A percentile compares a stretch with the other conserved stretches of the same genome.
phyloP scores from a whole-genome alignment of 2,113 vertebrate genomes.

The Salvelinus fontinalis region DNA sequence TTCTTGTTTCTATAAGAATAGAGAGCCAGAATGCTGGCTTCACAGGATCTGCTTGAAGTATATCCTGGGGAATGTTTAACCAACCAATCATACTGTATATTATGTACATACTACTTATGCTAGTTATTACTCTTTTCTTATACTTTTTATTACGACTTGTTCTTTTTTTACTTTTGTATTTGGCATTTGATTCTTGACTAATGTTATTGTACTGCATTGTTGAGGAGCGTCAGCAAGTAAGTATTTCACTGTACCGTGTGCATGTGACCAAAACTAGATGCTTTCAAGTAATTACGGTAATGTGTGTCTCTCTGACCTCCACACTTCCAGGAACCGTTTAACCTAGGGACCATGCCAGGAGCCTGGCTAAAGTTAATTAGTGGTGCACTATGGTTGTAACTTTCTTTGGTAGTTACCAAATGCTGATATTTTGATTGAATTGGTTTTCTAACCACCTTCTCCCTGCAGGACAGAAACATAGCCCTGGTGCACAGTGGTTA shows the following conservation, averaged over 20 bases:
- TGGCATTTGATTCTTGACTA: too few relatives aligned
- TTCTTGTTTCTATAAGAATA: neutral
- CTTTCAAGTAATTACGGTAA: slow-evolving; percentile 23
- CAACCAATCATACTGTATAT: too few relatives aligned
- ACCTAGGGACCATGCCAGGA: neutral
- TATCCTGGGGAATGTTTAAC: slow-evolving; percentile 19
- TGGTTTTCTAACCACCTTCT: neutral
- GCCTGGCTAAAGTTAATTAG: neutral
- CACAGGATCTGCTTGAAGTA: slow-evolving; percentile 2
- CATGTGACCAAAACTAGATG: neutral
- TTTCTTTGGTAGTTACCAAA: neutral
- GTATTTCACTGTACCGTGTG: too few relatives aligned
- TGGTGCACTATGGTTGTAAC: neutral
- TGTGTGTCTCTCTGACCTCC: slow-evolving; percentile 15
- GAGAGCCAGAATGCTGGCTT: slow-evolving; percentile 1
- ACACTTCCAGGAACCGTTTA: neutral
- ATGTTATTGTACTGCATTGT: too few relatives aligned
- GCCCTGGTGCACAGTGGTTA: slow-evolving; percentile 69
- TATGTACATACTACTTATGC: too few relatives aligned
- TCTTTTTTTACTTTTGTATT: too few relatives aligned
- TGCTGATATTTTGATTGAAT: neutral
- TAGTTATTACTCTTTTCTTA: too few relatives aligned
- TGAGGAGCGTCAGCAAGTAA: too few relatives aligned
- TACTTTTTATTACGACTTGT: too few relatives aligned
- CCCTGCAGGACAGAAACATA: slow-evolving; percentile 73